Conservation (phyloP, 1,140 invertebrate species). For the Pinna nobilis region DNA sequence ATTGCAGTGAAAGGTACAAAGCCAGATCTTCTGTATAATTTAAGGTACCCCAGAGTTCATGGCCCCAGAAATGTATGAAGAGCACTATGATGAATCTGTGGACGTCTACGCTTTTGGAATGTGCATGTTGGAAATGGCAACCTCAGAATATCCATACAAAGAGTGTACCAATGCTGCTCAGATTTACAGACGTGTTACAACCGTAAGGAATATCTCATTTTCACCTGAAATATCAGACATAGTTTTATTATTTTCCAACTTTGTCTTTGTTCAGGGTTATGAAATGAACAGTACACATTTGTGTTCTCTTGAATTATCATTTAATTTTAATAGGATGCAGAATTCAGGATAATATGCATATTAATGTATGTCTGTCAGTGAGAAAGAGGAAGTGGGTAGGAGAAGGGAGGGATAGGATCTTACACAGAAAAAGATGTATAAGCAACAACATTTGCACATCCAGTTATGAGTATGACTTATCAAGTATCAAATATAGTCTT, state of each 20-base stretch:
- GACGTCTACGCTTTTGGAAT: constrained; percentile 99
- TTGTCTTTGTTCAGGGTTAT: background rate
- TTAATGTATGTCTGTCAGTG: too few relatives aligned
- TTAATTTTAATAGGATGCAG: too few relatives aligned
- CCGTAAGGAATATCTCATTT: constrained; percentile 79
- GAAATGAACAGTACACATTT: too few relatives aligned
- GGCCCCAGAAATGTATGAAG: constrained; percentile 99
- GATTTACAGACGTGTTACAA: constrained; percentile 99
- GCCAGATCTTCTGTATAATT: constrained; percentile 68
- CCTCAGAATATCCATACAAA: constrained; percentile 99
- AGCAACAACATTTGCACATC: too few relatives aligned
- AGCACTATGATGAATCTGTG: constrained; percentile 99
- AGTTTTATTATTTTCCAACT: too few relatives aligned
- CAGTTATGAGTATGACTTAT: too few relatives aligned
- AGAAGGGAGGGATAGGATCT: too few relatives aligned
- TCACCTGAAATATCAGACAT: background rate
- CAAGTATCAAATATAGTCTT: too few relatives aligned
- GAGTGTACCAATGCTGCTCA: constrained; percentile 99
- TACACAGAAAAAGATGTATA: too few relatives aligned
- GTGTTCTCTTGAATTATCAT: too few relatives aligned
- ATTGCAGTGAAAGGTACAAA: constrained; percentile 54
- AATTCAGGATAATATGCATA: too few relatives aligned
- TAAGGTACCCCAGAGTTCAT: constrained; percentile 97
- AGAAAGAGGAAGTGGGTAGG: too few relatives aligned
- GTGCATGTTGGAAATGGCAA: constrained; percentile 99